Percentiles rank a stretch among this genome's conserved stretches.
phyloP scores from a whole-genome alignment of 1,140 invertebrate species.

The Zaprionus capensis region DNA sequence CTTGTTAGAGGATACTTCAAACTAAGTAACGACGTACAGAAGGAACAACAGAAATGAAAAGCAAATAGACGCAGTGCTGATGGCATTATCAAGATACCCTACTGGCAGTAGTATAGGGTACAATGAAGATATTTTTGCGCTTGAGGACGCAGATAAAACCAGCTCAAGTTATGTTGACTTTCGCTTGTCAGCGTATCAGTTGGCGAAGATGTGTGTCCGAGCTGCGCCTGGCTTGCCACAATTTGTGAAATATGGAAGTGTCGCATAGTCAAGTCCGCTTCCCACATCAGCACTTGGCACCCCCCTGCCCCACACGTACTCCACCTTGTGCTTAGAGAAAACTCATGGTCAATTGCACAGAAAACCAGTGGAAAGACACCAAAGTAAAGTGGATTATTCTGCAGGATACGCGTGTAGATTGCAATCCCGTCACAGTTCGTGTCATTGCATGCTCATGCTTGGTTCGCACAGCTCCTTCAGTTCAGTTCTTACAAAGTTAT shows the following conservation, averaged over 20 bases:
- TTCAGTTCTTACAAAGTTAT: slow-evolving; percentile 11
- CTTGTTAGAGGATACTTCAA: not conserved
- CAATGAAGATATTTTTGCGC: slow-evolving; percentile 29
- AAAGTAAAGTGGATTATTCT: slow-evolving; percentile 19
- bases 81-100: slow-evolving; percentile 22
- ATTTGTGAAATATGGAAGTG: slow-evolving; percentile 2
- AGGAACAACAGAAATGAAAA: not conserved
- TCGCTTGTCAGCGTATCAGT: slow-evolving; percentile 48
- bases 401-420: slow-evolving; percentile 21
- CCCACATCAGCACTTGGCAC: not conserved
- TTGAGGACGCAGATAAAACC: slow-evolving; percentile 41
- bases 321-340: slow-evolving; percentile 36
- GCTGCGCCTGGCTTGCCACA: not conserved
- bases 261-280: not conserved
- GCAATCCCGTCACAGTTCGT: slow-evolving; percentile 19
- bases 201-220: slow-evolving; percentile 3
- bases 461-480: slow-evolving; percentile 11
- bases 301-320: not conserved
- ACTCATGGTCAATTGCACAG: slow-evolving; percentile 71
- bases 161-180: slow-evolving; percentile 49
- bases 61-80: not conserved
- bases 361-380: slow-evolving; percentile 26
- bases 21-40: not conserved
- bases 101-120: not conserved
- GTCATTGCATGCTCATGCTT: slow-evolving; percentile 29